A percentile compares a stretch with the other conserved stretches of the same genome.
Evolutionary conservation across 1,140 invertebrate species (phyloP).

Genomic region (Ceratina australensis): DNA sequence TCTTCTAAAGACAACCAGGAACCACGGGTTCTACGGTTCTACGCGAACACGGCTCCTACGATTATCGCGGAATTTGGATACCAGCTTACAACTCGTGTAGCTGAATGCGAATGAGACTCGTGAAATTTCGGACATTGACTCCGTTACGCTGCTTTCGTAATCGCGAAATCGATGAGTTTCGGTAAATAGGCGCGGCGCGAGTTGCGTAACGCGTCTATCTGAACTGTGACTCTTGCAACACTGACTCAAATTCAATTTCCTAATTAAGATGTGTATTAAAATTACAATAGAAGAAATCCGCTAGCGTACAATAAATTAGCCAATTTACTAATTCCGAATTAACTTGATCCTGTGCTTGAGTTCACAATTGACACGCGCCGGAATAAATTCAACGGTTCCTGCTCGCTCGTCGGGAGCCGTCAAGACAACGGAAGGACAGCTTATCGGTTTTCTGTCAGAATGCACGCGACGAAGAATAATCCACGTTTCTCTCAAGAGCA

Average conservation of each 20-base stretch:
- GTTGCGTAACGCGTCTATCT: too few relatives aligned
- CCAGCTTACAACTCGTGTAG: constrained; percentile 39
- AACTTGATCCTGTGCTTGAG: too few relatives aligned
- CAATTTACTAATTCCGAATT: too few relatives aligned
- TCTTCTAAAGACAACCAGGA: constrained; percentile 10
- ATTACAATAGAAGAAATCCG: too few relatives aligned
- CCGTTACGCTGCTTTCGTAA: not conserved
- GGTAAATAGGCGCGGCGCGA: too few relatives aligned
- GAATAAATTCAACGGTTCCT: constrained; percentile 34
- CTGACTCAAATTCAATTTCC: too few relatives aligned
- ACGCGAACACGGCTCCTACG: constrained; percentile 21
- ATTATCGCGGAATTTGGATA: constrained; percentile 67
- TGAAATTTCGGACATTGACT: constrained; percentile 33
- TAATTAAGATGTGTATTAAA: too few relatives aligned
- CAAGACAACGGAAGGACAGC: constrained; percentile 22
- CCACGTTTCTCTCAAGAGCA: not conserved
- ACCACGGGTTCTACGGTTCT: not conserved
- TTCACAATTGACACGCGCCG: not conserved
- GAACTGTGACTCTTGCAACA: too few relatives aligned
- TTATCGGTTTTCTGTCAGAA: constrained; percentile 48
- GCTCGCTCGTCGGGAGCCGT: not conserved
- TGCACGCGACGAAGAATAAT: not conserved
- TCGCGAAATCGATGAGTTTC: too few relatives aligned
- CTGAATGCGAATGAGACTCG: constrained; percentile 59
- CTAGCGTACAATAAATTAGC: too few relatives aligned